Conservation (phyloP, 1,140 invertebrate species). For the Lysiphlebus fabarum region DNA sequence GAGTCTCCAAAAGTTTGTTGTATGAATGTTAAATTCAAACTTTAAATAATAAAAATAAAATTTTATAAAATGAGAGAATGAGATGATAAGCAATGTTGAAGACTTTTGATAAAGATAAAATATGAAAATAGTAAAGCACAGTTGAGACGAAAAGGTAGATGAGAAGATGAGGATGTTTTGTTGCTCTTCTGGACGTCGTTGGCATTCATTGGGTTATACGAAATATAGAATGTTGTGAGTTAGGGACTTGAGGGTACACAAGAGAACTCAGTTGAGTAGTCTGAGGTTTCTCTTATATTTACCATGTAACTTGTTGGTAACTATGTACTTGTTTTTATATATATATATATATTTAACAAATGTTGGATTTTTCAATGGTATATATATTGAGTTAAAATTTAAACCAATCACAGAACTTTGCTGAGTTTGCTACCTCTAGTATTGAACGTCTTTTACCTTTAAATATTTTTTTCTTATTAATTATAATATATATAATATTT, state of each 20-base stretch:
- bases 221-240: conserved; percentile 27
- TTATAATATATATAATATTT: no score
- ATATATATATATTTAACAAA: conserved; percentile 12
- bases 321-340: conserved; percentile 29
- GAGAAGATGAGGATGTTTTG: conserved; percentile 2
- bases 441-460: conserved; percentile 48
- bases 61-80: no score
- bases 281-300: conserved; percentile 21
- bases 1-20: no score
- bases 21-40: no score
- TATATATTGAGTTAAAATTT: conserved; percentile 34
- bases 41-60: no score
- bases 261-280: neutral
- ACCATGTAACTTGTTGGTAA: conserved; percentile 9
- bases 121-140: conserved; percentile 10
- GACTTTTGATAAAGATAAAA: conserved; percentile 21
- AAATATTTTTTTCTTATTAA: no score
- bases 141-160: conserved; percentile 13
- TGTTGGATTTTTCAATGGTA: conserved; percentile 1
- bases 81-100: conserved; percentile 5
- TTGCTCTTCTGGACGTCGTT: conserved; percentile 7
- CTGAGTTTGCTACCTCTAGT: conserved; percentile 36
- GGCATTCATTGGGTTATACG: conserved; percentile 10
- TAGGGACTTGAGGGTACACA: conserved; percentile 18
- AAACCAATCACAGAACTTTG: conserved; percentile 47